phyloP scores from a whole-genome alignment of 2,113 vertebrate species.

The Sialia sialis region DNA sequence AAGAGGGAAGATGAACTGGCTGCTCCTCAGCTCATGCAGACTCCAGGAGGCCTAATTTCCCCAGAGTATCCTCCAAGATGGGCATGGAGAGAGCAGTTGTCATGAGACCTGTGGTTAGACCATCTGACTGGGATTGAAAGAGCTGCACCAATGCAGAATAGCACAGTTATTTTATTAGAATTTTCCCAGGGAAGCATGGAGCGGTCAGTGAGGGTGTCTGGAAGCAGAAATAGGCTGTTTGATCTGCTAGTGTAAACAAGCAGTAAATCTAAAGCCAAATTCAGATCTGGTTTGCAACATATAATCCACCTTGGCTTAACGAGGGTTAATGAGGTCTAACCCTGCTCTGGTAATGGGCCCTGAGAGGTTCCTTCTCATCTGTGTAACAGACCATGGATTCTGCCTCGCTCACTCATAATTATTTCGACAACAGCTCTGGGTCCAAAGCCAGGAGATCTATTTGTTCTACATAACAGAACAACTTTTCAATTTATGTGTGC shows the following conservation, averaged over 20 bases:
- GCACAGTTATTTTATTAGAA: not conserved
- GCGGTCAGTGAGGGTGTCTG: not conserved
- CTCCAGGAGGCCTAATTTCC: not conserved
- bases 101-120: not conserved
- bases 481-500: not conserved
- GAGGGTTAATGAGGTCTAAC: slow-evolving; percentile 21
- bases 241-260: slow-evolving; percentile 27
- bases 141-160: not conserved
- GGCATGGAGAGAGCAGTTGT: not conserved
- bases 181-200: not conserved
- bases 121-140: not conserved
- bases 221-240: not conserved
- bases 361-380: not conserved
- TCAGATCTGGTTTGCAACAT: slow-evolving; percentile 19
- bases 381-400: not conserved
- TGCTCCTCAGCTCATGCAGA: not conserved
- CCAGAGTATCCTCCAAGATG: not conserved
- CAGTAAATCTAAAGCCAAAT: slow-evolving; percentile 30
- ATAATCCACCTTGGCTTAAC: slow-evolving; percentile 7
- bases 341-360: not conserved
- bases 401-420: not conserved
- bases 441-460: not conserved
- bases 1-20: not conserved
- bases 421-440: not conserved
- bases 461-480: not conserved